Base-by-base conservation (phyloP, 2,888 invertebrate genomes). In the Mesorhabditis belari region DNA sequence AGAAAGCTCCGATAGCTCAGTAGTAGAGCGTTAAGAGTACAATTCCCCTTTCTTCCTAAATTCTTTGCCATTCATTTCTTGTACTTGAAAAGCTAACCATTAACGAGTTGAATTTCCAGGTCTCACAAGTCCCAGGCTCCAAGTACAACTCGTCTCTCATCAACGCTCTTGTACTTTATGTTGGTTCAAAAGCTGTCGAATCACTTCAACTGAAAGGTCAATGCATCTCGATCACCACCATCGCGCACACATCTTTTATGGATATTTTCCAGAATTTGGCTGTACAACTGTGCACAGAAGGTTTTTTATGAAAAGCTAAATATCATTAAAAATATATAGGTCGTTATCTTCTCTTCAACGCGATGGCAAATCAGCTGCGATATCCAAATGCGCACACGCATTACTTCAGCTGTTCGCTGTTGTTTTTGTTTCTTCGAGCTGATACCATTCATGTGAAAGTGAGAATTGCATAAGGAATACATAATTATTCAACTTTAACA, bases 351-450 rank as follows among this genome's bases (percentile, higher is more conserved):
- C 95, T 99, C 84, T 86, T 99, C 81, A 98, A 98, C 82, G 94
- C 96, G 2, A 92, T 99, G 72, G 95, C 95, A 55, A 99, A 99
- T 84, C 98, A 99, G 82, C 85, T 99, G 77, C 88, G 98, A 25
- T 99, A 96, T 84, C 98, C 98, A 12, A 99, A 99, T 84, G 95
- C 93, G 81, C 98, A 99, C 84, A 99, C 98, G 23, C 96, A 98
- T 85, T 99, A 98, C 85, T 99, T 98, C 86, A 95, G 95, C 80
- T 95, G 96, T 82, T 91, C 93, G 44, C 87, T 99, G 57, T 86
- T 99, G 67, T 95, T 96, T 83, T 85, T 99, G 75, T 99, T 99
- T 84, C 91, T 91, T 29, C 74, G 84, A 71, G 94, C 95, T 6
- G 94, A 95, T 81, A 89, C 91, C 0, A 93, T 95, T 83, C 92